A percentile compares a stretch with the other conserved stretches of the same genome.
Conservation (phyloP, 2,888 invertebrate species). For the Cosmorhoe ocellata region DNA sequence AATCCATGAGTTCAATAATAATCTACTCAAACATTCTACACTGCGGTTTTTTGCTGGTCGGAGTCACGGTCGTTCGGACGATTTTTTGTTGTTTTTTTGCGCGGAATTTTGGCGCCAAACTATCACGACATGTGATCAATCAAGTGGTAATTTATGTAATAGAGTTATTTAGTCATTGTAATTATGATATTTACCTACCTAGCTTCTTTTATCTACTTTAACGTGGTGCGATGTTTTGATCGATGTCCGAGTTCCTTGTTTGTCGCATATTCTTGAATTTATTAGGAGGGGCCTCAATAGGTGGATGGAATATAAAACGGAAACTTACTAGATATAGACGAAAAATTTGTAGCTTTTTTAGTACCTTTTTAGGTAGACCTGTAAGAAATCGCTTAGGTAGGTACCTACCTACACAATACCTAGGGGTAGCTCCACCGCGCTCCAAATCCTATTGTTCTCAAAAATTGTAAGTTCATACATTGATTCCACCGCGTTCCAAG, state of each 20-base stretch:
- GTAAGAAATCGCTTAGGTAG: too few species aligned
- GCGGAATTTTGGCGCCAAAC: slow-evolving; percentile 78
- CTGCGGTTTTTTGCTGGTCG: slow-evolving; percentile 49
- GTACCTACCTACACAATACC: too few species aligned
- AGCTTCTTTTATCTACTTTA: too few species aligned
- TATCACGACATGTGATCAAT: slow-evolving; percentile 54
- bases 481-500: too few species aligned
- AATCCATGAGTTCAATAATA: slow-evolving; percentile 39
- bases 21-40: slow-evolving; percentile 34
- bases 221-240: slow-evolving; percentile 43
- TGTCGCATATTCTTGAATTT: slow-evolving; percentile 49
- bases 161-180: not conserved
- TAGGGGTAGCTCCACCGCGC: too few species aligned
- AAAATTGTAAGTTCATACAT: too few species aligned
- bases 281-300: slow-evolving; percentile 62
- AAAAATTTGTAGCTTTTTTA: too few species aligned
- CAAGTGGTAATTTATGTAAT: slow-evolving; percentile 20
- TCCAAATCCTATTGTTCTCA: too few species aligned
- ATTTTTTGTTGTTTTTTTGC: slow-evolving; percentile 72
- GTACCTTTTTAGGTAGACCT: too few species aligned
- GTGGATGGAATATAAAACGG: slow-evolving; percentile 45
- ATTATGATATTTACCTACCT: slow-evolving; percentile 32
- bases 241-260: slow-evolving; percentile 36
- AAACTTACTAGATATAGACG: too few species aligned
- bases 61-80: slow-evolving; percentile 76